A percentile compares a stretch with the other conserved stretches of the same genome.
Conservation (phyloP, 2,113 vertebrate genomes). For the Gavialis gangeticus region DNA sequence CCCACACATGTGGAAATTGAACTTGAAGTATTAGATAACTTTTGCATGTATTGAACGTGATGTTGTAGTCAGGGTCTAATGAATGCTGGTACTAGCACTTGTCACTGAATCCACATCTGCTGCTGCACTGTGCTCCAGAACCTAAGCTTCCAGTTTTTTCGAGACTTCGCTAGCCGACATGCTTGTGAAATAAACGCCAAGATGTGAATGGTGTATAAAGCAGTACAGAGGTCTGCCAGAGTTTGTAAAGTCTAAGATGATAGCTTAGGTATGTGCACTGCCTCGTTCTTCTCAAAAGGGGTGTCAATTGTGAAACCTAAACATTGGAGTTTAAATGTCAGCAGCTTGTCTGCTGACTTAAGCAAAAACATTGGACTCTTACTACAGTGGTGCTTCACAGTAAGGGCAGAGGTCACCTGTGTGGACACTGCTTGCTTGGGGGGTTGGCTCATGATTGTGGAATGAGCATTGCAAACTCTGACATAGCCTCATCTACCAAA, state of each 20-base stretch:
- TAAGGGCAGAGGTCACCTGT: not conserved
- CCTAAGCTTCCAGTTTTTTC: fast-evolving
- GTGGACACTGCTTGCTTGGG: not conserved
- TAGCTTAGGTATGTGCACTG: not conserved
- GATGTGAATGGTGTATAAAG: not conserved
- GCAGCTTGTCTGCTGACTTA: fast-evolving
- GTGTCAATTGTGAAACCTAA: not conserved
- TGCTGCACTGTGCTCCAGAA: not conserved
- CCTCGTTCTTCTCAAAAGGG: not conserved
- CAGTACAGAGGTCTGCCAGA: fast-evolving
- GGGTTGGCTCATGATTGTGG: not conserved
- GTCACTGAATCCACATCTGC: not conserved
- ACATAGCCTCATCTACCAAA: not conserved
- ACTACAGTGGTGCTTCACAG: not conserved
- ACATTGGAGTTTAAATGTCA: not conserved
- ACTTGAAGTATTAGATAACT: not conserved
- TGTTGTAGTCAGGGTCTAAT: not conserved
- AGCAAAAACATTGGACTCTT: not conserved
- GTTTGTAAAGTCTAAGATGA: not conserved
- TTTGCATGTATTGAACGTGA: not conserved
- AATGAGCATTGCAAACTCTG: not conserved
- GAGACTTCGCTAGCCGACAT: fast-evolving
- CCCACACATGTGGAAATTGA: not conserved
- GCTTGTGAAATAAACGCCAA: fast-evolving
- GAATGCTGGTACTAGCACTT: not conserved